These are phyloP conservation scores for Crocidura indochinensis DNA, from an alignment of 2,797 vertebrate species.

Conservation along the genomic window DNA sequence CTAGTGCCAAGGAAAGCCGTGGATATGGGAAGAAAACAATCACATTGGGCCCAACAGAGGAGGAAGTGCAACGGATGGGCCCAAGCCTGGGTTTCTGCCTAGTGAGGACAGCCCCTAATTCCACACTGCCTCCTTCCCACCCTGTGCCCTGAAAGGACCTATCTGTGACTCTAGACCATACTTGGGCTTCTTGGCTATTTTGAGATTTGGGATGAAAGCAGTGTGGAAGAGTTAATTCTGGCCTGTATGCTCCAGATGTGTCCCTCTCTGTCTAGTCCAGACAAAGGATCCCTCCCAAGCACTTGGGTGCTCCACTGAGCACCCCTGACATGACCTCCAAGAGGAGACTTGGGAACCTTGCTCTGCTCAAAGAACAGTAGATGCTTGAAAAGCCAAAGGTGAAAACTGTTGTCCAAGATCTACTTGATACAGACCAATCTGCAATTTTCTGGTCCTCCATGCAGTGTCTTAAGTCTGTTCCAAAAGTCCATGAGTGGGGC, in stretches of 20 bases:
- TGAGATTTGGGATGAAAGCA: background rate
- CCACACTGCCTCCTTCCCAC: background rate
- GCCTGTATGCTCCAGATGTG: constrained; percentile 27
- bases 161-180: background rate
- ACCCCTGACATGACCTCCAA: too few species aligned
- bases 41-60: background rate
- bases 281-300: background rate
- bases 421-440: too few species aligned
- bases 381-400: too few species aligned
- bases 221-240: constrained; percentile 31
- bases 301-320: background rate
- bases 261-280: background rate
- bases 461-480: too few species aligned
- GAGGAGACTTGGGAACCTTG: too few species aligned
- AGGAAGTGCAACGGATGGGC: background rate
- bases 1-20: constrained; percentile 23
- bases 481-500: too few species aligned
- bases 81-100: background rate
- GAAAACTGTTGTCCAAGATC: background rate
- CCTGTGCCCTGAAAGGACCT: too few species aligned
- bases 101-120: background rate
- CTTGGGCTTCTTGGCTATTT: background rate
- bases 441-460: too few species aligned
- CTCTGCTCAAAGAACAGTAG: too few species aligned
- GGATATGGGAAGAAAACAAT: constrained; percentile 41